A percentile compares a stretch with the other conserved stretches of the same genome.
Evolutionary conservation across 2,113 vertebrate species (phyloP).

Genomic region (Ia io): DNA sequence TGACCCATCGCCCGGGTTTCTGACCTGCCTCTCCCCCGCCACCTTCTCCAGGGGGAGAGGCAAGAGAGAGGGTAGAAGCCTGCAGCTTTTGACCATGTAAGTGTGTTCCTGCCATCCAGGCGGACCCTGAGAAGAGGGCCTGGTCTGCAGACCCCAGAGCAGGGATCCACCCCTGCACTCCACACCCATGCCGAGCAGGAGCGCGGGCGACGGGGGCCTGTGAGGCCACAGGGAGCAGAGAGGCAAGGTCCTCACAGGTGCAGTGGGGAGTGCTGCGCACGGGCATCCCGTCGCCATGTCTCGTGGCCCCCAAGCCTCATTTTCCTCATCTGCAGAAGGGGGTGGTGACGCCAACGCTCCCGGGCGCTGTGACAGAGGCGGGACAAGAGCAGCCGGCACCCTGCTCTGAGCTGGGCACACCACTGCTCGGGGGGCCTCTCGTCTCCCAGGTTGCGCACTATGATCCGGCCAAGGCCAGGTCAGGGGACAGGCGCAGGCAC

Average conservation of each 20-base stretch:
- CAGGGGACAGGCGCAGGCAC: background rate
- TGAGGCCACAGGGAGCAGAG: background rate
- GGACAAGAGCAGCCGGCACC: too few relatives aligned
- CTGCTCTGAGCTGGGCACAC: too few relatives aligned
- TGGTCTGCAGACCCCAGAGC: background rate
- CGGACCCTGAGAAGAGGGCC: background rate
- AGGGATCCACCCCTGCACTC: background rate
- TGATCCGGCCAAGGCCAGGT: background rate
- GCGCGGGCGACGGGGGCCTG: too few relatives aligned
- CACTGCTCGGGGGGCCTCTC: accelerated
- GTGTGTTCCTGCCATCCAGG: background rate
- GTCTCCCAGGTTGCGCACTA: background rate
- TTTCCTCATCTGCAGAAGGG: background rate
- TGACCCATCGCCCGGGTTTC: background rate
- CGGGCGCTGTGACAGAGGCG: background rate
- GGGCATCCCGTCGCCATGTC: background rate
- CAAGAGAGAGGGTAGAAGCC: background rate
- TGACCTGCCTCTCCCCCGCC: background rate
- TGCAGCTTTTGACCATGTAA: background rate
- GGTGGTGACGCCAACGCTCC: background rate
- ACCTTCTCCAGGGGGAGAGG: too few relatives aligned
- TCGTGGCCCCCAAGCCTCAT: background rate
- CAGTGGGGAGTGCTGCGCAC: accelerated
- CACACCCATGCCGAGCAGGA: too few relatives aligned
- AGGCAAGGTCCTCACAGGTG: accelerated